Evolutionary conservation across 2,888 invertebrate species (phyloP).

Genomic region (Salticus scenicus): DNA sequence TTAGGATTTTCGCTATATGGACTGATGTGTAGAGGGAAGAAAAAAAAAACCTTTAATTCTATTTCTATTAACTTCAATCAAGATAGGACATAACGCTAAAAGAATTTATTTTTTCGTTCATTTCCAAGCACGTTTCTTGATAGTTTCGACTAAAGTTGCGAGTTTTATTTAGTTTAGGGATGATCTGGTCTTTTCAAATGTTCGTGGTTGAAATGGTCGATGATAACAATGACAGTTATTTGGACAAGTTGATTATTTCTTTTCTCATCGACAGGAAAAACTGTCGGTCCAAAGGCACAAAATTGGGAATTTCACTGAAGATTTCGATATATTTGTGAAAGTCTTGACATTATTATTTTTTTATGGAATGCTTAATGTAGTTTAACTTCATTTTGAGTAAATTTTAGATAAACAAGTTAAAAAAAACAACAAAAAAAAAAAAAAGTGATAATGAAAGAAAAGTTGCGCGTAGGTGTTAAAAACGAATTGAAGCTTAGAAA

Average conservation of each 20-base stretch:
- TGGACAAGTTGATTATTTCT: conserved; percentile 15
- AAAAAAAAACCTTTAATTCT: conserved; percentile 41
- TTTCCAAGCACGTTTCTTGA: conserved; percentile 2
- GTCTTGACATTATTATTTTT: too few species aligned
- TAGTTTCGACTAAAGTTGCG: conserved; percentile 7
- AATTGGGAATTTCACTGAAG: neutral
- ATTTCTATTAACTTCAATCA: conserved; percentile 52
- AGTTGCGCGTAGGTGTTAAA: too few species aligned
- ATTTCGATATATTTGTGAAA: neutral
- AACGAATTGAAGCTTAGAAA: too few species aligned
- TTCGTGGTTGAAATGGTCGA: conserved; percentile 3
- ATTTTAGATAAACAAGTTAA: too few species aligned
- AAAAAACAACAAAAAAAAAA: too few species aligned
- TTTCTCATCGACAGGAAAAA: neutral
- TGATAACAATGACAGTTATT: conserved; percentile 40
- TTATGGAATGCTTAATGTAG: too few species aligned
- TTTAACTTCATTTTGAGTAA: too few species aligned
- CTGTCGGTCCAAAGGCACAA: neutral
- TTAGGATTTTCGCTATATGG: neutral
- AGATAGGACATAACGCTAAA: conserved; percentile 43
- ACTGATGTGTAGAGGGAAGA: neutral
- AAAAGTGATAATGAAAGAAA: too few species aligned
- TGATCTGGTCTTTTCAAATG: conserved; percentile 11
- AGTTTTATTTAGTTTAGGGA: conserved; percentile 28
- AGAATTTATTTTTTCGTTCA: conserved; percentile 13